These are phyloP conservation scores for Neoarius graeffei DNA, from an alignment of 2,113 vertebrate species.

Conservation along the genomic window DNA sequence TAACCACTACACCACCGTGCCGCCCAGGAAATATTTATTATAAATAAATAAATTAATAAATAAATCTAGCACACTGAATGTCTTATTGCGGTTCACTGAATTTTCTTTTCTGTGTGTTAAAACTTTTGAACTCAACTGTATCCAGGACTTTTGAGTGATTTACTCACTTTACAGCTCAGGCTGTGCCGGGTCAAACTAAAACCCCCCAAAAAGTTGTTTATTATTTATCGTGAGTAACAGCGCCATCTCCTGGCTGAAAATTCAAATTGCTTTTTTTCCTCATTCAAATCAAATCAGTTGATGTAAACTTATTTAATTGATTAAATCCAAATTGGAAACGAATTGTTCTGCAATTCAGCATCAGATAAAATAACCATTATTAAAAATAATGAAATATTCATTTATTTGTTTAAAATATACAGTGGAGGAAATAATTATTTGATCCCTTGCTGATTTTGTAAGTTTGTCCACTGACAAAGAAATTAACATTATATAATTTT, in stretches of 20 bases:
- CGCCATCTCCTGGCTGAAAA: neutral
- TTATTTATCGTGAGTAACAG: neutral
- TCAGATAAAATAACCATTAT: too few relatives aligned
- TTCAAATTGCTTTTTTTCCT: neutral
- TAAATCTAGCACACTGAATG: neutral
- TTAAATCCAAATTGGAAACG: neutral
- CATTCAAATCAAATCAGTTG: too few relatives aligned
- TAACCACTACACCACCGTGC: too few relatives aligned
- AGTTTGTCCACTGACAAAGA: too few relatives aligned
- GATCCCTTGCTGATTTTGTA: too few relatives aligned
- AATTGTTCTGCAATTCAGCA: neutral
- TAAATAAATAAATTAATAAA: too few relatives aligned
- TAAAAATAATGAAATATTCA: neutral
- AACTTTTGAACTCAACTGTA: neutral
- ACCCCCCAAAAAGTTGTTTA: neutral
- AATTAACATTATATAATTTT: too few relatives aligned
- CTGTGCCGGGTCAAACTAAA: too few relatives aligned
- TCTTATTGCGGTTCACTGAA: neutral
- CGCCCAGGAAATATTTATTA: too few relatives aligned
- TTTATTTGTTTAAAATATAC: conserved; percentile 26
- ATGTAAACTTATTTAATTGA: neutral
- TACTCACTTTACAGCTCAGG: neutral
- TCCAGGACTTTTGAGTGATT: neutral
- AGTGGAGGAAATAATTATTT: too few relatives aligned
- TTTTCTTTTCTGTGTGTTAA: neutral